Evolutionary conservation across 1,140 invertebrate species (phyloP), one percentile per base, ranked within the genome.

Genomic region (Ladona fulva): DNA sequence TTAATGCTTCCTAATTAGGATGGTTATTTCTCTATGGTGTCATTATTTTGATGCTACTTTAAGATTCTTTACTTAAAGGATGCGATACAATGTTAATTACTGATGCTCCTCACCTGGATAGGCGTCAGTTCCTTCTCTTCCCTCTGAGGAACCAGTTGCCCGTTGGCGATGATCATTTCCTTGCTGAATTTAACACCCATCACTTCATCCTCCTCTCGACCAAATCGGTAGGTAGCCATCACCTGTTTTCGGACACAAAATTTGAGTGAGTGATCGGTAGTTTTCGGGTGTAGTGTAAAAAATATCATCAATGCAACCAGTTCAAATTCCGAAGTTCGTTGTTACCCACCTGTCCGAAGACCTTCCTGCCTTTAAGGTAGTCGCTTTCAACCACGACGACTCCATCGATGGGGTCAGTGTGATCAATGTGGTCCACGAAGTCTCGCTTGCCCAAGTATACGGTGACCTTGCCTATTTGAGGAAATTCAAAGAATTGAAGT

Each of bases 181-280:
- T 95, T 95, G 79, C 93, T 94, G 88, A 97, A 97, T 85, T 95
- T 95, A 80, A 96, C 89, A 42, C 94, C 95, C 94, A 97, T 96
- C 80, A 96, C 93, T 85, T 97, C 95, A 86, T 96, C 94, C 84
- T 96, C 94, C 82, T 96, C 94, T 74, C 94, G 91, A 83, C 95
- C 95, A 89, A 95, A 96, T 82, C 94, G 90, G 88, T 95, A 95
- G 25, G 90, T 94, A 25, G 94, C 94, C 80, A 91, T 87, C 78
- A 94, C 85, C 89, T 92, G 82, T 66, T 83, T 80, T 37, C 1
- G 19, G 8, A 5, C 8, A 37, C 29, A 37, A n/a, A n/a, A 5
- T 37, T 37, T 37, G 8, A 37, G 29, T 37, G 1, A 37, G 8
- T n/a, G n/a, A n/a, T n/a, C n/a, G n/a, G n/a, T n/a, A n/a, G n/a